Base-by-base conservation (phyloP, 2,797 vertebrate genomes). In the Heteromormyrus szaboi region DNA sequence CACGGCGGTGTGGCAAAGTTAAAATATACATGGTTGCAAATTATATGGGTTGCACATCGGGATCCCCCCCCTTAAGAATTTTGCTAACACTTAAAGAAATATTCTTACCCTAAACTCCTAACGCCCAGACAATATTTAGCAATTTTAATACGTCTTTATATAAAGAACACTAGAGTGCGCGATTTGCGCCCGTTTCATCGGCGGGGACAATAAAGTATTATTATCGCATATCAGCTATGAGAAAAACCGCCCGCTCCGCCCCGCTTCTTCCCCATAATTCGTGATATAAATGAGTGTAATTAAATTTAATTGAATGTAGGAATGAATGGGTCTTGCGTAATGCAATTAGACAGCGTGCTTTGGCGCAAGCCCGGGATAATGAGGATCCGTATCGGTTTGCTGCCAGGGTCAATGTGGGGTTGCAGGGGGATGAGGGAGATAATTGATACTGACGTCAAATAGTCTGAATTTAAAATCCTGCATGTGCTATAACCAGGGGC, bases 281-380 rank as follows among this genome's bases (percentile, higher is more conserved):
- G 91, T 92, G 95, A 96, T 93, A 93, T 93, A 94, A 95, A 95
- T 95, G 92, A 94, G 92, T 91, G 91, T 94, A 94, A 96, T 95
- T 96, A 95, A 94, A 94, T 91, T 89, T 96, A 96, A 96, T 95
- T 95, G 93, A 96, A 96, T 96, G 95, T 91, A 94, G 92, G 93
- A 94, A 95, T 95, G 94, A 96, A 96, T 95, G 94, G 93, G 93
- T 94, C 93, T 94, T 92, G 92, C 93, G 91, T 96, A 95, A 95
- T 94, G 92, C 88, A 92, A 93, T 96, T 95, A 95, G 90, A 92
- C 91, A 90, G 92, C 89, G 2, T 91, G 92, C 93, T 91, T 89
- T 89, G 91, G 91, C 89, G 90, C 92, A 94, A 93, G 91, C 92
- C 68, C 81, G 88, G 19, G 88, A 88, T 94, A 92, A 93, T 94